phyloP scores from a whole-genome alignment of 2,797 vertebrate genomes.

The Brachymystax lenok region DNA sequence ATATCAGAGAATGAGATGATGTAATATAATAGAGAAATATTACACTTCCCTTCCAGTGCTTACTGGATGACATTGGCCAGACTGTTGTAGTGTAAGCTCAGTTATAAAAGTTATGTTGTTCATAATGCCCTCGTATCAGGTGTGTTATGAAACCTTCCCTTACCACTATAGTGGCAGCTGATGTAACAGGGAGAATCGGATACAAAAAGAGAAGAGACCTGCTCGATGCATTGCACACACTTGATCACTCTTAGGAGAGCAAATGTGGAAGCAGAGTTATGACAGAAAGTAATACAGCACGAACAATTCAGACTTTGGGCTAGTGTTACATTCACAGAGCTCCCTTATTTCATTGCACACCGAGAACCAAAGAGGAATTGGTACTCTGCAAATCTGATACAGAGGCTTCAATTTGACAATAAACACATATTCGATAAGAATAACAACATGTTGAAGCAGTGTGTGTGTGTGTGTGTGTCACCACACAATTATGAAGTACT shows the following conservation, averaged over 20 bases:
- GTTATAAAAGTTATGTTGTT: conserved; percentile 29
- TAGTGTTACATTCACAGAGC: background rate
- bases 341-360: background rate
- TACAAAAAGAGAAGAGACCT: conserved; percentile 61
- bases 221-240: background rate
- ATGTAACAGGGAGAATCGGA: conserved; percentile 67
- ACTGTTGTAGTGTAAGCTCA: conserved; percentile 36
- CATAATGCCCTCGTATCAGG: conserved; percentile 59
- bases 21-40: background rate
- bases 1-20: background rate
- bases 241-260: conserved; percentile 11
- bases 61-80: conserved; percentile 44
- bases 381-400: background rate
- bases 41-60: background rate
- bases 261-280: conserved; percentile 34
- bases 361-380: background rate
- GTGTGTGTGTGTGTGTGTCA: background rate
- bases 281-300: conserved; percentile 1
- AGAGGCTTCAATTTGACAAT: background rate
- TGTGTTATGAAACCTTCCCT: conserved; percentile 59
- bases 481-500: background rate
- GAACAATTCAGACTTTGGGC: background rate
- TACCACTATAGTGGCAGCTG: conserved; percentile 53
- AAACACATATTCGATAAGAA: background rate
- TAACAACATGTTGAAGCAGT: background rate